Base-by-base conservation (phyloP, 1,140 invertebrate species). In the Bacillus rossius region DNA sequence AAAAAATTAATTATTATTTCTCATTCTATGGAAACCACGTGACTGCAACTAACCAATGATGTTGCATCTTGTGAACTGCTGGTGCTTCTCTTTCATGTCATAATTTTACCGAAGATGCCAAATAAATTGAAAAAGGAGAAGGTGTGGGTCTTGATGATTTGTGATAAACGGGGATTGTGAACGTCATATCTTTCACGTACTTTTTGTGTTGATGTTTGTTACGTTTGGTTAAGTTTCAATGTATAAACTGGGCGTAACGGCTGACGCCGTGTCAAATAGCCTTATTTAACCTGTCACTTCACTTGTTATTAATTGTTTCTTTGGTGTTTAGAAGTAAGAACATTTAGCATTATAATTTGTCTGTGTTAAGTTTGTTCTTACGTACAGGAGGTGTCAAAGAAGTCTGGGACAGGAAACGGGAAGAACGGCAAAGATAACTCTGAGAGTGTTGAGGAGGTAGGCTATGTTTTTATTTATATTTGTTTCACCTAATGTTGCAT, bases 41-140 rank as follows among this genome's bases (percentile, higher is more conserved):
- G 48, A 50, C 26, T 34, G 2, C 26, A 50, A 26, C 17, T 26
- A 50, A 50, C 48, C 48, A 50, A 50, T 50, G 48, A 34, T 50
- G 20, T 10, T 50, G 20, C n/a, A 50, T 26, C 37, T 1, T 50
- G 19, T 29, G 20, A 50, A 50, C 25, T 50, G 48, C 25, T 50
- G 20, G 23, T 25, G 20, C 16, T 50, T n/a, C 34, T 25, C 37
- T 34, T 50, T 50, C 20, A 50, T 50, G 48, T 23, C 37, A 29
- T 50, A 50, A 50, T 16, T 29, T 34, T 26, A 10, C 16, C 8
- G 41, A 57, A 57, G 49, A 57, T 57, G 55, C 55, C 55, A 10
- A 57, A 57, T 50, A 57, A 57, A 50, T 47, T 38, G 13, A 57
- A 57, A 51, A 57, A 57, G 40, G 55, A 57, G 22, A 57, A 57